Conservation (phyloP, 2,888 invertebrate species). For the Meiosimyza platycephala region DNA sequence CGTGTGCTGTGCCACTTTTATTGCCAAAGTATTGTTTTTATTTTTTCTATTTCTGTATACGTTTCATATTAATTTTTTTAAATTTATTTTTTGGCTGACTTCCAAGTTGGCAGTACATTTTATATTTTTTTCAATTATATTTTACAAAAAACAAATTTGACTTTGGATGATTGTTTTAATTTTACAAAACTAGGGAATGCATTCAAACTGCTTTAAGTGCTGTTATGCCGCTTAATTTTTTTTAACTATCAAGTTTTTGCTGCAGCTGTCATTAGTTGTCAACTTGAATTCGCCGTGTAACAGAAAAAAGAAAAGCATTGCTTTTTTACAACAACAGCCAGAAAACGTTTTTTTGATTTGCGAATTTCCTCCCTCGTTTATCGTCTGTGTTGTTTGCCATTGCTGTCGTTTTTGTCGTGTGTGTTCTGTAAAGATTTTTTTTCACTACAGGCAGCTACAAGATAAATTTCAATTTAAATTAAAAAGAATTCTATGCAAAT, state of each 20-base stretch:
- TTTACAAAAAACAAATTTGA: no score
- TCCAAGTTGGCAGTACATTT: no score
- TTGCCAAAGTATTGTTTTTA: neutral
- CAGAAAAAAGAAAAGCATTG: constrained; percentile 2
- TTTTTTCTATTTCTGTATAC: constrained; percentile 5
- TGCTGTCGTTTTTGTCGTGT: neutral
- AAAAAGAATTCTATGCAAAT: neutral
- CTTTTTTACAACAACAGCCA: no score
- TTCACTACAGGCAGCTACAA: neutral
- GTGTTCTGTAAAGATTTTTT: constrained; percentile 16
- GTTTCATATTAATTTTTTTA: neutral
- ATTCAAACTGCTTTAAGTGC: neutral
- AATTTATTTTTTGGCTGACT: no score
- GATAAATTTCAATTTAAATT: neutral
- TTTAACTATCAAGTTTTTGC: constrained; percentile 9
- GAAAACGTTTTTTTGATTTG: constrained; percentile 6
- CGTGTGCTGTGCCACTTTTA: neutral
- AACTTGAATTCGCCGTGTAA: constrained; percentile 19
- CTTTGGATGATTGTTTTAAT: no score
- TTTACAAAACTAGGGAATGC: no score
- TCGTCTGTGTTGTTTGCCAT: neutral
- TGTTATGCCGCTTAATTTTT: neutral
- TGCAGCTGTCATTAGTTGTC: constrained; percentile 2
- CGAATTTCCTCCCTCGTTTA: neutral
- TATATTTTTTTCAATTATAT: no score